A percentile compares a stretch with the other conserved stretches of the same genome.
phyloP scores from a whole-genome alignment of 2,797 vertebrate species.

The Catamblyrhynchus diadema region DNA sequence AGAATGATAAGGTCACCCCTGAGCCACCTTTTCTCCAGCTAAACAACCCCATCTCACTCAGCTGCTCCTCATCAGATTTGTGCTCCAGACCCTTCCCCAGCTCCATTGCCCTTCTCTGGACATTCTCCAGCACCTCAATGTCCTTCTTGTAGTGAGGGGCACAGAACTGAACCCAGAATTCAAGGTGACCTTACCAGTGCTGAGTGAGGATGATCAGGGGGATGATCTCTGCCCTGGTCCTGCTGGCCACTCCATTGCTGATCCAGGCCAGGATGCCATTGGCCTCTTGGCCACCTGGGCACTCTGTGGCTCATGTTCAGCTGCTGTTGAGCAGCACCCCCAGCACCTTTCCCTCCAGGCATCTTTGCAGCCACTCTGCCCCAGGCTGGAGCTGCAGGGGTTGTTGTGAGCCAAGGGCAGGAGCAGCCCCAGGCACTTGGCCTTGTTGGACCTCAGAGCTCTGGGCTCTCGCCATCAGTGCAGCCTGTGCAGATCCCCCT shows the following conservation, averaged over 20 bases:
- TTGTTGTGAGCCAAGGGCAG: neutral
- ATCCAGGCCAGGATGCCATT: neutral
- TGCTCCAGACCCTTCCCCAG: neutral
- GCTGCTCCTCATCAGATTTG: neutral
- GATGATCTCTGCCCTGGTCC: fast-evolving
- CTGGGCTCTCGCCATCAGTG: no score
- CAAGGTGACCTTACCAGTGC: neutral
- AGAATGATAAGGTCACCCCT: fast-evolving
- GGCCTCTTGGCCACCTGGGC: neutral
- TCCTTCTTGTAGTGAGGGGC: fast-evolving
- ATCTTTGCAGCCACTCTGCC: no score
- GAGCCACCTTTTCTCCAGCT: neutral
- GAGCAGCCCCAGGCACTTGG: neutral
- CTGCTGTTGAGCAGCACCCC: neutral
- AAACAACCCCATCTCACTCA: neutral
- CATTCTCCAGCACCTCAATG: fast-evolving
- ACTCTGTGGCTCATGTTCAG: neutral
- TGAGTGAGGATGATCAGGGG: fast-evolving
- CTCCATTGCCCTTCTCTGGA: neutral
- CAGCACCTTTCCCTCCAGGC: neutral
- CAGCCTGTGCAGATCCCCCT: no score
- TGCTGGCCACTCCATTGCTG: neutral
- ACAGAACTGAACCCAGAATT: fast-evolving
- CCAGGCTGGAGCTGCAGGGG: neutral
- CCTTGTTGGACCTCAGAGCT: neutral